A percentile compares a stretch with the other conserved stretches of the same genome.
Conservation (phyloP, 2,113 vertebrate genomes). For the Muntiacus muntjak region DNA sequence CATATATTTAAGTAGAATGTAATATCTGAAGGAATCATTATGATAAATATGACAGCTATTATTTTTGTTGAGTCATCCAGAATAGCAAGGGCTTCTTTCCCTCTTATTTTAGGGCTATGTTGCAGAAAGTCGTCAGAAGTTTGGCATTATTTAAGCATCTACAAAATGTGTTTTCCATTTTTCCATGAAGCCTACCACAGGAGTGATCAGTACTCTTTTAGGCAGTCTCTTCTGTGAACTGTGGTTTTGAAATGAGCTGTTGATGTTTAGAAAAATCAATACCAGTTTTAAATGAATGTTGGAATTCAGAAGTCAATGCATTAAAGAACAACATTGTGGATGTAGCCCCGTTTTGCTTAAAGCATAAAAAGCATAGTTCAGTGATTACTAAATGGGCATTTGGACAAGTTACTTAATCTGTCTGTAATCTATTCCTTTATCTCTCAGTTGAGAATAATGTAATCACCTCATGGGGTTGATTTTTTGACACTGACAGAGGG, state of each 20-base stretch:
- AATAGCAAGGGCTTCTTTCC: neutral
- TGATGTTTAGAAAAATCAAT: constrained; percentile 42
- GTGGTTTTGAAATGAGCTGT: constrained; percentile 35
- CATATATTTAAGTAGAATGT: constrained; percentile 21
- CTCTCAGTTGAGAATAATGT: neutral
- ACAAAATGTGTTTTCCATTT: neutral
- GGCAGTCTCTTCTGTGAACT: neutral
- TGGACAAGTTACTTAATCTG: neutral
- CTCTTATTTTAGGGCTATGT: neutral
- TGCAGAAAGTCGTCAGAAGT: neutral
- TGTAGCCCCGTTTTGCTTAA: neutral
- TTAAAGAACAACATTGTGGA: neutral
- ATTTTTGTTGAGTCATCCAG: neutral
- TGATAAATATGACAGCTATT: neutral
- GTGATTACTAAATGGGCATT: neutral
- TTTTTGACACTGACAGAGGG: neutral
- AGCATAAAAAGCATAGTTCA: neutral
- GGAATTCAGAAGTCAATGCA: constrained; percentile 30
- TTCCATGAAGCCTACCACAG: neutral
- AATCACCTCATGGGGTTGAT: neutral
- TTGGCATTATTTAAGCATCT: neutral
- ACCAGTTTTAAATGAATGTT: constrained; percentile 38
- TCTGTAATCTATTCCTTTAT: neutral
- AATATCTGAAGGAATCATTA: constrained; percentile 40
- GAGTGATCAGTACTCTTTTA: neutral